Evolutionary conservation across 2,797 vertebrate genomes (phyloP), one percentile per base, ranked within the genome.

Genomic region (Rhincodon typus): DNA sequence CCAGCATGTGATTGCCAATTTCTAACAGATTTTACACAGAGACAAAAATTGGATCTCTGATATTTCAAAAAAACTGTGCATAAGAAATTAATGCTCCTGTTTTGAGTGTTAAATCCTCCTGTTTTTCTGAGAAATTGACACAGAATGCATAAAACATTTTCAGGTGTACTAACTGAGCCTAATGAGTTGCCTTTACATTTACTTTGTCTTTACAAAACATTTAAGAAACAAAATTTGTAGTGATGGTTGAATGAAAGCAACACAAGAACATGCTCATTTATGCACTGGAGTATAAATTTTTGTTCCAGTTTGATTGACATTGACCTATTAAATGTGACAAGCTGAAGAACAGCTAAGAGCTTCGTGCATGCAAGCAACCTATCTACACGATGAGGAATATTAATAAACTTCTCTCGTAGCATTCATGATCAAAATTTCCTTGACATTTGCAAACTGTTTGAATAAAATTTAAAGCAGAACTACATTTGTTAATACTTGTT

Each of bases 401-500:
- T 90, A 90, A 90, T 53, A 62, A 90, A 62, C 13, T 62, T 62
- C 87, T 90, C 53, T 13, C 34, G 23, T 62, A 53, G 30, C 25
- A 90, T 90, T 57, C 62, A 53, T 27, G 46, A n/a, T 62, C 87
- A 90, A 90, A 62, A n/a, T 62, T 90, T 17, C 50, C 87, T 90
- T 90, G 23, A 25, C 86, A 88, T 88, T 88, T 53, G 87, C 27
- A 90, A 90, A 62, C 30, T 57, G 62, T 90, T 90, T 90, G 34
- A 90, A 34, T 34, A 27, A 30, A 34, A 50, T n/a, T 15, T 90
- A 62, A 90, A 90, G 53, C 27, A 1, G 5, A n/a, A 30, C 6
- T 2, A 13, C 62, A 34, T 62, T 17, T 62, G 17, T 57, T 53
- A 34, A 30, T 62, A 34, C 13, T 50, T 50, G 19, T 53, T 90